Evolutionary conservation across 2,797 vertebrate species (phyloP).

Genomic region (Telmatherina bonti): DNA sequence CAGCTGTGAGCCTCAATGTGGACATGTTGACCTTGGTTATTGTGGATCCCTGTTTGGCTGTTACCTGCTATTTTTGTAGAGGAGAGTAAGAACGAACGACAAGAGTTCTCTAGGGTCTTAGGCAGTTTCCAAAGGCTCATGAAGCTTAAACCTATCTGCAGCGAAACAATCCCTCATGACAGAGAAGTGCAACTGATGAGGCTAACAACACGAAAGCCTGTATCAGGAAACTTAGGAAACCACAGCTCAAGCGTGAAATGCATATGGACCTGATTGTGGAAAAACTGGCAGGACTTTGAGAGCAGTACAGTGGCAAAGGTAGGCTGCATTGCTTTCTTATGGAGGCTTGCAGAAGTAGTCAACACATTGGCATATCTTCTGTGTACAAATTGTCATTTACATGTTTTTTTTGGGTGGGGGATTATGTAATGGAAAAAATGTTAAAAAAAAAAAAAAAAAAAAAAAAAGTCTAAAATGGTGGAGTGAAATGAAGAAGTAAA

Average conservation of each 20-base stretch:
- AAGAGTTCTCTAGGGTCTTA: neutral
- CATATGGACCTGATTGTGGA: neutral
- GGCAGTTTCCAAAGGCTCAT: neutral
- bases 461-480: neutral
- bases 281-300: neutral
- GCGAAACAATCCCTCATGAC: constrained; percentile 6
- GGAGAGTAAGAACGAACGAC: neutral
- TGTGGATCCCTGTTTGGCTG: neutral
- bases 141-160: constrained; percentile 1
- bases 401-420: neutral
- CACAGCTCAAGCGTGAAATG: neutral
- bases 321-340: neutral
- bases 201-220: neutral
- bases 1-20: neutral
- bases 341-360: neutral
- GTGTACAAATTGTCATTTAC: neutral
- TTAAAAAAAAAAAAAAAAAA: too few species aligned
- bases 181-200: constrained; percentile 4
- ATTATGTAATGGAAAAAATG: neutral
- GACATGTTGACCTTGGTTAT: neutral
- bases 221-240: neutral
- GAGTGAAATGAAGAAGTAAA: neutral
- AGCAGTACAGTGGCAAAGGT: neutral
- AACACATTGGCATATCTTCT: neutral
- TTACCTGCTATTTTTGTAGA: neutral